Conservation (phyloP, 2,797 vertebrate species). For the Champsocephalus esox region DNA sequence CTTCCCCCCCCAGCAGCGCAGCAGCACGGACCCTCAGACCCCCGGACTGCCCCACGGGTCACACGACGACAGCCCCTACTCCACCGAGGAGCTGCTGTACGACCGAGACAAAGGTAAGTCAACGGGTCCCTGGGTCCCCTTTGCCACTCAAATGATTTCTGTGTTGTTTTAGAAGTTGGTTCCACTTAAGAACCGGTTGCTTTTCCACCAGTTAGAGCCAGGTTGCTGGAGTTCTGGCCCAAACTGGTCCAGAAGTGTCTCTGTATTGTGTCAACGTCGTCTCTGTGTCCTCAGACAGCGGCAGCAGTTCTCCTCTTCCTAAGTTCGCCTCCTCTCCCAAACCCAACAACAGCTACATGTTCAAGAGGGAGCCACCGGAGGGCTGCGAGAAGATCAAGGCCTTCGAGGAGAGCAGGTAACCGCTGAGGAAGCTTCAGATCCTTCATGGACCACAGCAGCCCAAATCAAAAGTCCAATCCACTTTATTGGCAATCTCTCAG, state of each 20-base stretch:
- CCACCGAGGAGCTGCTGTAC: slow-evolving; percentile 93
- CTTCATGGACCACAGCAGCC: too few species aligned
- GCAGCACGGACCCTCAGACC: slow-evolving; percentile 93
- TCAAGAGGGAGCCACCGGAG: slow-evolving; percentile 98
- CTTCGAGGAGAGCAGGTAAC: slow-evolving; percentile 97
- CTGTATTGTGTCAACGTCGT: background rate
- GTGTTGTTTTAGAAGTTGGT: too few species aligned
- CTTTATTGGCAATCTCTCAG: too few species aligned
- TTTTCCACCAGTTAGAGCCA: too few species aligned
- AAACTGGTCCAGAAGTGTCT: too few species aligned
- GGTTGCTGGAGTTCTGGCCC: too few species aligned
- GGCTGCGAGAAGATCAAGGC: slow-evolving; percentile 99
- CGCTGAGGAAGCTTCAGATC: too few species aligned
- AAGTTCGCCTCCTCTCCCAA: slow-evolving; percentile 98
- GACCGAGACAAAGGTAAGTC: slow-evolving; percentile 93
- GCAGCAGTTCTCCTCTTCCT: slow-evolving; percentile 97
- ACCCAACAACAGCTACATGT: slow-evolving; percentile 99
- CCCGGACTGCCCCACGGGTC: slow-evolving; percentile 90
- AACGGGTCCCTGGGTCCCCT: too few species aligned
- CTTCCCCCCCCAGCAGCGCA: slow-evolving; percentile 93
- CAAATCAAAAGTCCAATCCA: too few species aligned
- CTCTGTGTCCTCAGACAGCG: slow-evolving; percentile 90
- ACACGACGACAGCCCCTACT: slow-evolving; percentile 96
- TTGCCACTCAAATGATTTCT: too few species aligned
- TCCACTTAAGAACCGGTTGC: too few species aligned